A percentile compares a stretch with the other conserved stretches of the same genome.
phyloP scores from a whole-genome alignment of 2,797 vertebrate species.

The Morelia viridis region DNA sequence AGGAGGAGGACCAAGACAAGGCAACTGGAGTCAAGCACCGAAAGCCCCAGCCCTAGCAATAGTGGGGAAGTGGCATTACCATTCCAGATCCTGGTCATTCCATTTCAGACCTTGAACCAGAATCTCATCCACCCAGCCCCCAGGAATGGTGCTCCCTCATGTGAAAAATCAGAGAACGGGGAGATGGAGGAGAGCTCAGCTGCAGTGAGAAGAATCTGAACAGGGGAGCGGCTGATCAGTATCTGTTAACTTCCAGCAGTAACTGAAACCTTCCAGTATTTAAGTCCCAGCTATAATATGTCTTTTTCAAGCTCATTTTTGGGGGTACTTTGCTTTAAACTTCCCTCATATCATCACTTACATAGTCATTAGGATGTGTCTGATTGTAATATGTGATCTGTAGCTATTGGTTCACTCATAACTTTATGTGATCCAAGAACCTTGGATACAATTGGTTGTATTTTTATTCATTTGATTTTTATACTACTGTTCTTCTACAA shows the following conservation, averaged over 20 bases:
- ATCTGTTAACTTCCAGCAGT: neutral
- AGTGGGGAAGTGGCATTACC: neutral
- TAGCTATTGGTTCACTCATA: neutral
- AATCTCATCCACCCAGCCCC: neutral
- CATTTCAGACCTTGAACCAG: neutral
- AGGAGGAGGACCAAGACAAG: neutral
- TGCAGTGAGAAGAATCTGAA: neutral
- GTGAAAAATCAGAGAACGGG: neutral
- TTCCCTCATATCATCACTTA: neutral
- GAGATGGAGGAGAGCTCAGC: neutral
- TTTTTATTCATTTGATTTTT: neutral
- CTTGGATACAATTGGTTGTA: too few species aligned
- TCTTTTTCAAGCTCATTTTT: neutral
- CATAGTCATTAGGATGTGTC: neutral
- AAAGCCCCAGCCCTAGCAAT: neutral
- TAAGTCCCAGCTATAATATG: neutral
- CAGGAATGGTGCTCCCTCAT: neutral
- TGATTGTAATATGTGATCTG: neutral
- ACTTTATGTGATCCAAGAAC: neutral
- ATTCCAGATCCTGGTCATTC: neutral
- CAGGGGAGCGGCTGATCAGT: neutral
- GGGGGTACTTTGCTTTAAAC: neutral
- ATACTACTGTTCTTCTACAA: neutral
- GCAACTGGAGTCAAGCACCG: neutral
- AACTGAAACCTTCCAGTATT: neutral